Base-by-base conservation (phyloP, 2,797 vertebrate genomes). In the Pangasius sanitwongsei region DNA sequence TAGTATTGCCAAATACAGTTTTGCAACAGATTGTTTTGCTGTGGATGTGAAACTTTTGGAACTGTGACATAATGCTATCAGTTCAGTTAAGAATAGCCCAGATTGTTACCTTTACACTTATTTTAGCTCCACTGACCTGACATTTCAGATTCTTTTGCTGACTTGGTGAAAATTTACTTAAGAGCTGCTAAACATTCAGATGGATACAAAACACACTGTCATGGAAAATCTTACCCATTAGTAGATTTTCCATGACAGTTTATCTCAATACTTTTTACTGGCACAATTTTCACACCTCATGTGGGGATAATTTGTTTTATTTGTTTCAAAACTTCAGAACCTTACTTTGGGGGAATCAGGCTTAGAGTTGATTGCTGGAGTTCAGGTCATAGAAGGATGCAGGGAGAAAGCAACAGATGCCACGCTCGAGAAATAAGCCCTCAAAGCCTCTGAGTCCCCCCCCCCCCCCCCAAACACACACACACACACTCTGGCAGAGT, bases 381-480 rank as follows among this genome's bases (percentile, higher is more conserved):
- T 72, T 37, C 31, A 72, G 65, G 50, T 57, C 67, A 85, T 69
- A 53, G 48, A 72, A 55, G 31, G 48, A 74, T 86, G 69, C 67
- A 84, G 67, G 50, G 31, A 74, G 41, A 74, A 41, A 57, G 94
- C 95, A 96, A 94, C 96, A 96, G 95, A 96, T 95, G 95, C 94
- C 92, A 87, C 89, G n/a, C 88, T 23, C 20, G 93, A 92, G 92
- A 92, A 94, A 94, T 96, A 96, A 97, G 95, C 95, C 93, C 89
- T 95, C 95, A 95, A 95, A 95, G 93, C 95, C 92, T 91, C 84
- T 11, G 90, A 83, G 44, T 84, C 15, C 59, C 12, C 59, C 57
- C 7, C 34, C 83, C 57, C 9, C 15, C 59, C 57, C 3, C 90
- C 91, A 90, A 89, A 90, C 90, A 91, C 69, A 92, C 91, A 92